Percentiles rank a stretch among this genome's conserved stretches.
Conservation (phyloP, 2,888 invertebrate species). For the Drosophila eohydei region DNA sequence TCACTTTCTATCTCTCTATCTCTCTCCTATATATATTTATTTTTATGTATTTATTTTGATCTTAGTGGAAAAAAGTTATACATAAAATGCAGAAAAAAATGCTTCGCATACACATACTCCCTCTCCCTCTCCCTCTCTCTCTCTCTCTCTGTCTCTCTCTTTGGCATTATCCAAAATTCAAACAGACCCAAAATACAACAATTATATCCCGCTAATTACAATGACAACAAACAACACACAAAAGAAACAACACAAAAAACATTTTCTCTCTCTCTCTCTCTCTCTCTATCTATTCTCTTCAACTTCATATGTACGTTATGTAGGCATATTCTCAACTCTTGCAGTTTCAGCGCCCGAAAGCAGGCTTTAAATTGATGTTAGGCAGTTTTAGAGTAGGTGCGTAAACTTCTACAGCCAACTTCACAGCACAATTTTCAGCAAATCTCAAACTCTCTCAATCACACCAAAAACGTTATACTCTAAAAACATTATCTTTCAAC, state of each 20-base stretch:
- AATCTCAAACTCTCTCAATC: slow-evolving; percentile 29
- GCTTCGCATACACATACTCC: slow-evolving; percentile 82
- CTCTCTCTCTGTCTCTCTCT: slow-evolving; percentile 47
- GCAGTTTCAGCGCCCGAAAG: slow-evolving; percentile 41
- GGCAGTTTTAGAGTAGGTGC: slow-evolving; percentile 39
- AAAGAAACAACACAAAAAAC: slow-evolving; percentile 39
- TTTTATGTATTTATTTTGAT: slow-evolving; percentile 67
- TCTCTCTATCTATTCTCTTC: background rate
- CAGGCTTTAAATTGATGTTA: slow-evolving; percentile 31
- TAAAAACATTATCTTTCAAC: slow-evolving; percentile 60
- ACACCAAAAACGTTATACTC: slow-evolving; percentile 47
- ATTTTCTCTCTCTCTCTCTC: slow-evolving; percentile 19
- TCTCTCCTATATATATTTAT: slow-evolving; percentile 45
- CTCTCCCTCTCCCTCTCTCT: slow-evolving; percentile 37
- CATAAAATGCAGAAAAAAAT: slow-evolving; percentile 64
- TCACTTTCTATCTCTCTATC: slow-evolving; percentile 29
- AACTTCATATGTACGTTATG: slow-evolving; percentile 27
- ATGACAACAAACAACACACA: slow-evolving; percentile 45
- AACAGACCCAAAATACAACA: slow-evolving; percentile 4
- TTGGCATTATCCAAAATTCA: slow-evolving; percentile 43
- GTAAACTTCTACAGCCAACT: slow-evolving; percentile 29
- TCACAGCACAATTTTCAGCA: slow-evolving; percentile 55
- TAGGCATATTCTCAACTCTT: slow-evolving; percentile 33
- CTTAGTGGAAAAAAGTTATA: slow-evolving; percentile 73
- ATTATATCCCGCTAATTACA: slow-evolving; percentile 13